Evolutionary conservation across 2,797 vertebrate species (phyloP), one percentile per base, ranked within the genome.

Genomic region (Thaleichthys pacificus): DNA sequence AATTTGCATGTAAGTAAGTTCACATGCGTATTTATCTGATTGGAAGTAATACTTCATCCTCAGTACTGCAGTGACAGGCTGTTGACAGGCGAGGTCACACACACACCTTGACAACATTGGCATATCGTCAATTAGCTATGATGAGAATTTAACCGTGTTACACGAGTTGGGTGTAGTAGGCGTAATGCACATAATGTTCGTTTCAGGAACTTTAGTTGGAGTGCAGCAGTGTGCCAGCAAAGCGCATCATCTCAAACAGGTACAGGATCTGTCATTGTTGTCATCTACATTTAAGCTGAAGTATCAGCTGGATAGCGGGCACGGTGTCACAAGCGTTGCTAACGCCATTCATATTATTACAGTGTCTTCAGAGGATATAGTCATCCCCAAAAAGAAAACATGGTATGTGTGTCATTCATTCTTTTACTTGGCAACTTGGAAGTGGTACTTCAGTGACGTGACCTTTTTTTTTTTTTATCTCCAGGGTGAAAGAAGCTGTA

Each of bases 401-500:
- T 99, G 97, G 97, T 98, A 83, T 77, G 94, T n/a, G 1, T 14
- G 19, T 4, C 51, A 19, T 56, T 19, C 17, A 19, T 56, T 51
- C 17, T 56, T n/a, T 56, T 11, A 56, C 51, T n/a, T 6, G 19
- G 5, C 51, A 56, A 17, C 6, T 15, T n/a, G 1, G 4, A 5
- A n/a, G 7, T 56, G 15, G 9, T 11, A n/a, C 15, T 54, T 28
- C 3, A 54, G 14, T 57, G 67, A 21, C 11, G 24, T 69, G 14
- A 69, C 28, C n/a, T 12, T 47, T 76, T 76, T 79, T 76, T 76
- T 79, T 78, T 82, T 79, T 82, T 68, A 42, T 79, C 68, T 82
- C 85, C 80, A 99, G 97, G 97, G 93, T 88, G 82, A 96, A 95
- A 62, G 89, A 94, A 0, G 96, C 97, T 0, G 94, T 99, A 73